Conservation (phyloP, 1,140 invertebrate species). For the Leptopilina clavipes region DNA sequence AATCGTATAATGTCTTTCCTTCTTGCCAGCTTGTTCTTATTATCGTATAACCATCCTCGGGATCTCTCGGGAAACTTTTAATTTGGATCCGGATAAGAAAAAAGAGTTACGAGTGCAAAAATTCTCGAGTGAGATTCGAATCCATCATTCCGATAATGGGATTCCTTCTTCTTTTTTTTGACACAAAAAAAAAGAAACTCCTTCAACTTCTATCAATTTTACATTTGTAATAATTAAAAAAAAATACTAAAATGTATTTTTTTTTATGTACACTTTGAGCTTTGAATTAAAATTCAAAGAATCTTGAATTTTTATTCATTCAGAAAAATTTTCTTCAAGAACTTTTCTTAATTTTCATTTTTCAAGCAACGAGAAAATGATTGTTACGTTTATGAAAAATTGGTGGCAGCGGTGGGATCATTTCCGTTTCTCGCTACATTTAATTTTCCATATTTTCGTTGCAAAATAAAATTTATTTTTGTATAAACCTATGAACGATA, state of each 20-base stretch:
- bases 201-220: constrained; percentile 14
- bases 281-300: too few relatives aligned
- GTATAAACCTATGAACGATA: too few relatives aligned
- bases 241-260: neutral
- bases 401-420: too few relatives aligned
- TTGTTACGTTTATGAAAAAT: too few relatives aligned
- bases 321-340: too few relatives aligned
- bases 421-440: too few relatives aligned
- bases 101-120: constrained; percentile 34
- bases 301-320: too few relatives aligned
- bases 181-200: neutral
- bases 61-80: constrained; percentile 34
- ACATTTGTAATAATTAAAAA: constrained; percentile 6
- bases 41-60: constrained; percentile 32
- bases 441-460: too few relatives aligned
- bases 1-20: constrained; percentile 49
- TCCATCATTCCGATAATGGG: constrained; percentile 33
- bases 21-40: constrained; percentile 30
- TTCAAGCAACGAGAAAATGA: too few relatives aligned
- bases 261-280: too few relatives aligned
- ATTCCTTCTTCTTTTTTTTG: neutral
- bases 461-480: too few relatives aligned
- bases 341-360: too few relatives aligned
- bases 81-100: constrained; percentile 34
- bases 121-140: constrained; percentile 32